Evolutionary conservation across 2,888 invertebrate genomes (phyloP).

Genomic region (Spisula solida): DNA sequence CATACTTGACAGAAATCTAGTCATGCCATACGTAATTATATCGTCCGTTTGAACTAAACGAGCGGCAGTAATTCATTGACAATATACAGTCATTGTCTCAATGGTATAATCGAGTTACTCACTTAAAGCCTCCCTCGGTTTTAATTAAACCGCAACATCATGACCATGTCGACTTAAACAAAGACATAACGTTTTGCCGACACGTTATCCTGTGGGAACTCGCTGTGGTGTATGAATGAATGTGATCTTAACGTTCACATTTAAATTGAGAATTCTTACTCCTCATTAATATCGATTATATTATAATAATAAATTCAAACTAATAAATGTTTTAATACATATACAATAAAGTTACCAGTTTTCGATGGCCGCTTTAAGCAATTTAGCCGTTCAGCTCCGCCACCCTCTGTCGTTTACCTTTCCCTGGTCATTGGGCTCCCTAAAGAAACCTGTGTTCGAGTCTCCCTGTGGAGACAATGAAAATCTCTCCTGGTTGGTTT

Average conservation of each 20-base stretch:
- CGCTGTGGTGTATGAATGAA: background rate
- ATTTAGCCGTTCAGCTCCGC: too few species aligned
- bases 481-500: too few species aligned
- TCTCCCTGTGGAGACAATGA: too few species aligned
- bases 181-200: background rate
- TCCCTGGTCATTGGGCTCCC: too few species aligned
- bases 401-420: too few species aligned
- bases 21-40: background rate
- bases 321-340: too few species aligned
- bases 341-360: too few species aligned
- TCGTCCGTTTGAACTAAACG: background rate
- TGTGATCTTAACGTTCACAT: background rate
- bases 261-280: background rate
- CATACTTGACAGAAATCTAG: background rate
- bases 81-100: background rate
- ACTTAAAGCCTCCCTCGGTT: background rate
- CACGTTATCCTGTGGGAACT: background rate
- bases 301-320: too few species aligned
- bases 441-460: too few species aligned
- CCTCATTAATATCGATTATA: too few species aligned
- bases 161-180: background rate
- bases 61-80: background rate
- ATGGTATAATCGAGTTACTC: background rate
- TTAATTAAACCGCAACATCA: background rate
- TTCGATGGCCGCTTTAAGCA: too few species aligned